Percentiles rank a stretch among this genome's conserved stretches.
Conservation (phyloP, 2,888 invertebrate genomes). For the Agonopterix heracliana region DNA sequence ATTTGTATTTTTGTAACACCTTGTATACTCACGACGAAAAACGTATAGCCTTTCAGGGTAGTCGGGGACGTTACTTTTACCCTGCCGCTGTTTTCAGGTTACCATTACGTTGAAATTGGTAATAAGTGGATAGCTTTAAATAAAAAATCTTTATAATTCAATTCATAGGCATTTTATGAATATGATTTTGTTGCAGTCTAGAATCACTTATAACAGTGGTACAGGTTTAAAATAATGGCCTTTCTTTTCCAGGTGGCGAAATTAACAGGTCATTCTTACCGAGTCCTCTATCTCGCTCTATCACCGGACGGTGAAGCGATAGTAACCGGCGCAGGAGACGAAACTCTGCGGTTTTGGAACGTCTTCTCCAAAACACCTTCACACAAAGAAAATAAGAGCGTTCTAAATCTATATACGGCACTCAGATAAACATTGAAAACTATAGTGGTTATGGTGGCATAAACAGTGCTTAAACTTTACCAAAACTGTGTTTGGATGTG, state of each 20-base stretch:
- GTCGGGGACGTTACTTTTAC: too few relatives aligned
- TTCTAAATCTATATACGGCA: conserved; percentile 93
- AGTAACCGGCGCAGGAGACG: conserved; percentile 99
- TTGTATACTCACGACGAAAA: too few relatives aligned
- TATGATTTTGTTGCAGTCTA: too few relatives aligned
- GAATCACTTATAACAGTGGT: too few relatives aligned
- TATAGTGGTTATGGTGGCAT: not conserved
- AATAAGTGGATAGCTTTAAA: too few relatives aligned
- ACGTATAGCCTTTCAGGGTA: too few relatives aligned
- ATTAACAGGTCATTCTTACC: conserved; percentile 96
- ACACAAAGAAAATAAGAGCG: conserved; percentile 95
- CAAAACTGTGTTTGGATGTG: conserved; percentile 11
- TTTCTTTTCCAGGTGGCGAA: conserved; percentile 88
- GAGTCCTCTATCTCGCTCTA: conserved; percentile 96
- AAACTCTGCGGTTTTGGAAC: conserved; percentile 98
- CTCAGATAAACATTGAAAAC: conserved; percentile 51
- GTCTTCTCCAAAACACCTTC: conserved; percentile 98
- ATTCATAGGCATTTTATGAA: too few relatives aligned
- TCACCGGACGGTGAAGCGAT: conserved; percentile 99
- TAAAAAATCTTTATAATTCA: too few relatives aligned
- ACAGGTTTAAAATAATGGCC: too few relatives aligned
- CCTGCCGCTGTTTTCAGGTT: too few relatives aligned
- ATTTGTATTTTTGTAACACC: too few relatives aligned
- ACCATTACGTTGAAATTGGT: too few relatives aligned
- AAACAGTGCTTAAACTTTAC: conserved; percentile 1